phyloP scores from a whole-genome alignment of 1,140 invertebrate genomes.

The Pseudobourletiella spinata region DNA sequence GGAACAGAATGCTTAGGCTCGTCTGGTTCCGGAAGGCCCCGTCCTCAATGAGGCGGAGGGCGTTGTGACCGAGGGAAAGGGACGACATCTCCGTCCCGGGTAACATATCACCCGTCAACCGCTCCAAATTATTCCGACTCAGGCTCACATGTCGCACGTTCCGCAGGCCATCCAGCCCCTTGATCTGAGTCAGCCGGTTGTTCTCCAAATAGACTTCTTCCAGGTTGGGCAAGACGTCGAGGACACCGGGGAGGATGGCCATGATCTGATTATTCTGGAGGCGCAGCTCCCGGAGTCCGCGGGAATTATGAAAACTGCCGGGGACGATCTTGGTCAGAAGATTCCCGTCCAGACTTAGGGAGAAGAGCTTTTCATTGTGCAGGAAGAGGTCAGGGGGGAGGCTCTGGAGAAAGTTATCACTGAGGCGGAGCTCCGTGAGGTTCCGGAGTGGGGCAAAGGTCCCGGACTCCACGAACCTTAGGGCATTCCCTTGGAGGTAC shows the following conservation, averaged over 20 bases:
- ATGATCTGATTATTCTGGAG: slow-evolving; percentile 73
- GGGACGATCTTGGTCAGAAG: slow-evolving; percentile 68
- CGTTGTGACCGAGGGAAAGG: slow-evolving; percentile 73
- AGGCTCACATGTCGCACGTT: slow-evolving; percentile 82
- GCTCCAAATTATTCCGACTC: slow-evolving; percentile 66
- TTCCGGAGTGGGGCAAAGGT: slow-evolving; percentile 62
- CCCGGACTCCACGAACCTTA: slow-evolving; percentile 61
- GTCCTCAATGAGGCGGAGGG: slow-evolving; percentile 66
- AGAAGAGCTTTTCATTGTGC: slow-evolving; percentile 61
- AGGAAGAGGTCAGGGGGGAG: slow-evolving; percentile 64
- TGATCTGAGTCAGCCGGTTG: slow-evolving; percentile 69
- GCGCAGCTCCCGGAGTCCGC: slow-evolving; percentile 67
- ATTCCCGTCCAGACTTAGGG: slow-evolving; percentile 84
- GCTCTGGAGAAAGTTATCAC: slow-evolving; percentile 71
- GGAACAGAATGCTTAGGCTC: slow-evolving; percentile 54
- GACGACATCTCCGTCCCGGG: slow-evolving; percentile 58
- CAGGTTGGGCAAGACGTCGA: slow-evolving; percentile 65
- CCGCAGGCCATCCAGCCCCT: slow-evolving; percentile 67
- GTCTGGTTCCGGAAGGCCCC: slow-evolving; percentile 65
- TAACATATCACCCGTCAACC: slow-evolving; percentile 67
- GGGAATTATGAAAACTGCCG: slow-evolving; percentile 64
- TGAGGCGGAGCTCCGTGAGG: slow-evolving; percentile 71
- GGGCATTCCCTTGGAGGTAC: slow-evolving; percentile 78
- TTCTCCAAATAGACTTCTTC: slow-evolving; percentile 79
- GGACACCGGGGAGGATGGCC: slow-evolving; percentile 64